Percentiles rank a stretch among this genome's conserved stretches.
Evolutionary conservation across 1,140 invertebrate species (phyloP).

Genomic region (Drosophila carrolli): DNA sequence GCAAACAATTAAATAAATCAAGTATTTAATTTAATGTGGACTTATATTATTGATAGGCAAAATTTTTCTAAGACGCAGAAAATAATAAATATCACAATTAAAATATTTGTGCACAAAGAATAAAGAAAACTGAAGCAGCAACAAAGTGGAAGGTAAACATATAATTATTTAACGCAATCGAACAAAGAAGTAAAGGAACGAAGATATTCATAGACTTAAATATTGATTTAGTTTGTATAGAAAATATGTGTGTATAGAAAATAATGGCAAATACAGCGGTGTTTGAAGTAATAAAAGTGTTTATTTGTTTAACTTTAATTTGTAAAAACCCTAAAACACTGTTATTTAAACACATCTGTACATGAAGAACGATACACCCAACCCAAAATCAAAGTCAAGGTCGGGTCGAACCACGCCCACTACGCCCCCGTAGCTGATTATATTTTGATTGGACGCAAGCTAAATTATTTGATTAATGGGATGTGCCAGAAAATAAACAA

Average conservation of each 20-base stretch:
- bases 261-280: neutral
- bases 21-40: no score
- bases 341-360: neutral
- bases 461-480: slow-evolving; percentile 47
- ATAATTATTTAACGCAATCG: neutral
- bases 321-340: no score
- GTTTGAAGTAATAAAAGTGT: neutral
- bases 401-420: neutral
- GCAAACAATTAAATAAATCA: no score
- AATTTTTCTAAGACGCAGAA: no score
- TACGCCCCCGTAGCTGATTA: slow-evolving; percentile 8
- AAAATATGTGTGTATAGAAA: neutral
- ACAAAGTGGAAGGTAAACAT: slow-evolving; percentile 4
- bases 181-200: slow-evolving; percentile 4
- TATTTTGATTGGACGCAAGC: slow-evolving; percentile 26
- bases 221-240: neutral
- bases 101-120: slow-evolving; percentile 8
- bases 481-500: slow-evolving; percentile 16
- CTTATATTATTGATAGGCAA: no score
- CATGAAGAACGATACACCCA: neutral
- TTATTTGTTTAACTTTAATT: neutral
- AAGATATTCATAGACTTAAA: neutral
- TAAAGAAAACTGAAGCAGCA: neutral
- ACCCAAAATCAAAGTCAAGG: slow-evolving; percentile 25
- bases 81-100: neutral